Evolutionary conservation across 2,113 vertebrate genomes (phyloP).

Genomic region (Poeciliopsis turrubarensis): DNA sequence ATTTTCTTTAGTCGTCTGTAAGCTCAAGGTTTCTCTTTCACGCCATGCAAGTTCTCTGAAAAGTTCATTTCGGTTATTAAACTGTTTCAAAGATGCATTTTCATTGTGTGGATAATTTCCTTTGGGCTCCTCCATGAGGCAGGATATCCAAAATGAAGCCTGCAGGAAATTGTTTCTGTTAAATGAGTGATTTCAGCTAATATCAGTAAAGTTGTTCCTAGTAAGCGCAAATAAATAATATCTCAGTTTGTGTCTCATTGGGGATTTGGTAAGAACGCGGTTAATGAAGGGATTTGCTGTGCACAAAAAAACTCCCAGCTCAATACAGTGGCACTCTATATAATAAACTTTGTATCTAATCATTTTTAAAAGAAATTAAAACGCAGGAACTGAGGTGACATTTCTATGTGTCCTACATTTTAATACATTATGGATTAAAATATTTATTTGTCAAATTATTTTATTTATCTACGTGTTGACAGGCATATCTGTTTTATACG

Average conservation of each 20-base stretch:
- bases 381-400: not conserved
- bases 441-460: not conserved
- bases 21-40: constrained; percentile 23
- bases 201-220: constrained; percentile 16
- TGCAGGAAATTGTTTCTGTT: constrained; percentile 39
- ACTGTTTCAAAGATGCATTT: constrained; percentile 1
- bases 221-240: too few relatives aligned
- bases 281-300: constrained; percentile 17
- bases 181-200: constrained; percentile 5
- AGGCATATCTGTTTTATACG: not conserved
- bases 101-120: constrained; percentile 23
- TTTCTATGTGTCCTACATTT: not conserved
- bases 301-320: not conserved
- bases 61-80: constrained; percentile 58
- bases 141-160: constrained; percentile 40
- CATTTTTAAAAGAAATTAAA: not conserved
- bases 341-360: not conserved
- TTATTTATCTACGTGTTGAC: not conserved
- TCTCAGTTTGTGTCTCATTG: not conserved
- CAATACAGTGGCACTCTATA: not conserved
- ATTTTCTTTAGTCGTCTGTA: constrained; percentile 17
- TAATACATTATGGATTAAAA: not conserved
- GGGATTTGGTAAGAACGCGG: constrained; percentile 7
- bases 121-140: constrained; percentile 33
- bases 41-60: constrained; percentile 24